A percentile compares a stretch with the other conserved stretches of the same genome.
These are phyloP conservation scores for Drosophila kurseongensis DNA, from an alignment of 1,140 invertebrate species.

Conservation along the genomic window DNA sequence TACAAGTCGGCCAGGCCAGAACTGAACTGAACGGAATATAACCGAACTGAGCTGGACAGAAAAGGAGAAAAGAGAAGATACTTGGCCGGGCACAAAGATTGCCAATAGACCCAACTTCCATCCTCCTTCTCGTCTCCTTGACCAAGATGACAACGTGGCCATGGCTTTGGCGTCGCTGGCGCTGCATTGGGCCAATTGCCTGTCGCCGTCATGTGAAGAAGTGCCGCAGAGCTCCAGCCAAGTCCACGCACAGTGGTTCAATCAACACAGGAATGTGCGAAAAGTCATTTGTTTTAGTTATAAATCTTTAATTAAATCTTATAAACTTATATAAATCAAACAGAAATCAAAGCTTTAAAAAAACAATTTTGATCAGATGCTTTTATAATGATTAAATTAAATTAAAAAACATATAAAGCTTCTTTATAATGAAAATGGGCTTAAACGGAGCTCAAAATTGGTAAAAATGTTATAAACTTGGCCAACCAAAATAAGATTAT, in stretches of 20 bases:
- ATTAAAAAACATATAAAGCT: too few species aligned
- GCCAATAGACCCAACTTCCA: constrained; percentile 48
- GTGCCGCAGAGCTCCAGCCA: constrained; percentile 37
- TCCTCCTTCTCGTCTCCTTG: constrained; percentile 10
- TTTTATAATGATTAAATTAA: too few species aligned
- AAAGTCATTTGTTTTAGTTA: too few species aligned
- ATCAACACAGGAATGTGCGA: background rate
- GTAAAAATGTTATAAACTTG: too few species aligned
- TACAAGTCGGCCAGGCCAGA: constrained; percentile 45
- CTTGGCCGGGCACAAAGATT: constrained; percentile 53
- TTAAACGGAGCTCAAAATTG: too few species aligned
- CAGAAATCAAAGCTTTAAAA: too few species aligned
- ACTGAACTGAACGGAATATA: constrained; percentile 20
- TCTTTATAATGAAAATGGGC: too few species aligned
- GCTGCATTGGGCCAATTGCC: constrained; percentile 74
- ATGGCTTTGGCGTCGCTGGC: constrained; percentile 56
- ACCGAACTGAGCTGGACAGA: constrained; percentile 16
- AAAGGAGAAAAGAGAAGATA: constrained; percentile 20
- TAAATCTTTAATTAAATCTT: too few species aligned
- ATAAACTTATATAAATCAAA: too few species aligned
- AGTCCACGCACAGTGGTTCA: constrained; percentile 31
- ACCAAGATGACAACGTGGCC: constrained; percentile 68
- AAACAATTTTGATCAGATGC: background rate
- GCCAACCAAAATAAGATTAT: background rate
- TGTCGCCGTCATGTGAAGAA: constrained; percentile 64